These are phyloP conservation scores for Malurus leucopterus DNA, from an alignment of 2,797 vertebrate species.

Conservation along the genomic window DNA sequence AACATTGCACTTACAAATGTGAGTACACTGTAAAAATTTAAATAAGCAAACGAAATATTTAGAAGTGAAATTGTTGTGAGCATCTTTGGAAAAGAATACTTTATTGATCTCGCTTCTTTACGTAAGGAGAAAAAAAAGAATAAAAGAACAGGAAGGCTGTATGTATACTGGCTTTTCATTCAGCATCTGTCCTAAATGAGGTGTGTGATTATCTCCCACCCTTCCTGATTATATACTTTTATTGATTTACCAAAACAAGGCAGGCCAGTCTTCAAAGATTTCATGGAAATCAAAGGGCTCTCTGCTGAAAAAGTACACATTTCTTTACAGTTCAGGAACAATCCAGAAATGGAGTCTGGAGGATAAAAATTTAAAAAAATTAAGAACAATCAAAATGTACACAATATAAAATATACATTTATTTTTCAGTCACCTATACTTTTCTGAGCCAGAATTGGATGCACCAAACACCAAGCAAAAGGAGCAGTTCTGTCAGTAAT, in stretches of 20 bases:
- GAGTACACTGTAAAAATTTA: background rate
- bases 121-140: background rate
- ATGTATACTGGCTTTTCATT: background rate
- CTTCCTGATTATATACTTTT: background rate
- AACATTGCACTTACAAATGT: background rate
- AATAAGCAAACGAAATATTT: background rate
- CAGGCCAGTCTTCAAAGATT: background rate
- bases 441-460: conserved; percentile 1
- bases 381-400: background rate
- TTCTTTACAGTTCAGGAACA: background rate
- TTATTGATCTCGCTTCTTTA: background rate
- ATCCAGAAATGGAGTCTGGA: background rate
- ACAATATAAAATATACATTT: background rate
- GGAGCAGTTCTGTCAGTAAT: conserved; percentile 1
- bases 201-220: background rate
- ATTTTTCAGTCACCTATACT: background rate
- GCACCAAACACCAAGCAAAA: background rate
- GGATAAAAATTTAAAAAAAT: background rate
- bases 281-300: background rate
- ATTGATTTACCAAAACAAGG: background rate
- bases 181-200: background rate
- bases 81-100: background rate
- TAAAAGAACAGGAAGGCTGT: background rate
- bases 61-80: background rate
- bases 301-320: background rate